Evolutionary conservation across 2,113 vertebrate genomes (phyloP), one percentile per base, ranked within the genome.

Genomic region (Psittacara wagleri): DNA sequence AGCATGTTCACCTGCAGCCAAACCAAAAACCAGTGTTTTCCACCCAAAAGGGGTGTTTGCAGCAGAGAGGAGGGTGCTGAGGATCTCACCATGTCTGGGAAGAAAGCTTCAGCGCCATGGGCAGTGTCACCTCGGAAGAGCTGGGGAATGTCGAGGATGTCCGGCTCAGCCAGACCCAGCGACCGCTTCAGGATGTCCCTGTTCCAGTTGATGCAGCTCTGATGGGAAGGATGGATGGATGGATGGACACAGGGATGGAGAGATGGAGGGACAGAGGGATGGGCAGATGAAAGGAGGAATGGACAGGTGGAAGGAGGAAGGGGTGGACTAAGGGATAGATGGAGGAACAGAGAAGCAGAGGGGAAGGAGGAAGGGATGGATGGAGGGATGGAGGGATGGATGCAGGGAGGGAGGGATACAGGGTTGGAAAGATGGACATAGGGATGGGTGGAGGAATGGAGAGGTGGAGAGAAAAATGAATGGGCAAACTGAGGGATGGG

Each of bases 201-300:
- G 98, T 99, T 99, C 98, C 98, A 98, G 98, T 98, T 98, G 9
- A 99, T 98, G 91, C 98, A 99, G 88, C 86, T 96, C 99, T 99
- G 77, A 3, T 0, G 10, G 49, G 28, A 31, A 4, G 16, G 22
- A n/a, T 7, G 13, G 33, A 51, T 6, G 43, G 35, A 37, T 2
- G 43, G 37, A 37, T 2, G n/a, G 23, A 41, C 0, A 25, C 19
- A 70, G 2, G 10, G 23, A 49, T 4, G 27, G 8, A 41, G 8
- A 27, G 20, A 37, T 4, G 54, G 46, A 37, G 2, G 23, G 23
- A n/a, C 0, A 16, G 12, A 67, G 1, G 10, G 25, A 37, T 2
- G 17, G n/a, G 8, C 6, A 10, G 12, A 28, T 29, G 29, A 24
- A 29, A 5, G n/a, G 7, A 7, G 11, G 14, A 13, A 4, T 6